These are phyloP conservation scores for Anguilla pacifica DNA, from an alignment of 2,797 vertebrate species.

Conservation along the genomic window DNA sequence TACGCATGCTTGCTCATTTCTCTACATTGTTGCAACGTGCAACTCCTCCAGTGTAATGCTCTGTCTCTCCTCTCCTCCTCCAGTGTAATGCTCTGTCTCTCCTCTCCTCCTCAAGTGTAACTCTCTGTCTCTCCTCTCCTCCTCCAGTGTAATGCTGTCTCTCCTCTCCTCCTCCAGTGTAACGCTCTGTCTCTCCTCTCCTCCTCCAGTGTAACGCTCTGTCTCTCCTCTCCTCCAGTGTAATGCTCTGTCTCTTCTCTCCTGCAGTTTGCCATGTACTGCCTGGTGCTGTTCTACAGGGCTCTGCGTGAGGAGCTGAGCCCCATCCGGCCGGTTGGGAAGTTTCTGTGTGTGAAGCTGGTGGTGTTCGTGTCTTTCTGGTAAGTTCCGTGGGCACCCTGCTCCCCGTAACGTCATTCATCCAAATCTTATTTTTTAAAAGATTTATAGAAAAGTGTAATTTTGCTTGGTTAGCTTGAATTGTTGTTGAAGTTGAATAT, in stretches of 20 bases:
- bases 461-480: no score
- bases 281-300: constrained; percentile 94
- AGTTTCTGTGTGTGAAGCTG: constrained; percentile 97
- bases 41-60: background rate
- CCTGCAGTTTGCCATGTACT: constrained; percentile 96
- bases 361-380: constrained; percentile 98
- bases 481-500: no score
- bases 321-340: constrained; percentile 93
- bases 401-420: no score
- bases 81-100: constrained; percentile 64
- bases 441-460: no score
- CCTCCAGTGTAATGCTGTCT: background rate
- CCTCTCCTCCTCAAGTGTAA: constrained; percentile 17
- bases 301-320: constrained; percentile 89
- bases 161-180: constrained; percentile 13
- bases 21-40: background rate
- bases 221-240: no score
- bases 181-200: no score
- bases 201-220: no score
- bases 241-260: background rate
- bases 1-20: constrained; percentile 53
- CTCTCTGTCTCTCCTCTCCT: constrained; percentile 18
- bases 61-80: constrained; percentile 28
- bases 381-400: constrained; percentile 69
- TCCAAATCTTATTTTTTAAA: no score